Evolutionary conservation across 30 jellyfish, hydroid and myxozoan species (phyloP).

Genomic region (Aurelia sp.): DNA sequence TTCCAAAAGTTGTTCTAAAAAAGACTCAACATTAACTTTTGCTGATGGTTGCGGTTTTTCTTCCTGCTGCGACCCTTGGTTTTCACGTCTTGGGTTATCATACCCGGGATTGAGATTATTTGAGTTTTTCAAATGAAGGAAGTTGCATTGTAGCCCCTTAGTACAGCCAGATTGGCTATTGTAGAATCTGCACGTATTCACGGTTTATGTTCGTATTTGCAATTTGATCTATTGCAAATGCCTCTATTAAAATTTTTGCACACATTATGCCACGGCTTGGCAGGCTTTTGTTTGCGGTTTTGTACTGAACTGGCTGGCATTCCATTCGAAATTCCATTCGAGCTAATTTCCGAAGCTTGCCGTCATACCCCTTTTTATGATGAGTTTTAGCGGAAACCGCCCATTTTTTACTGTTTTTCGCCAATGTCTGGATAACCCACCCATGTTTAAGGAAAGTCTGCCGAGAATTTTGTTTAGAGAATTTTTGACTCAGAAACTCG

Average conservation of each 20-base stretch:
- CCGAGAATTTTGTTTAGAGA: too few relatives aligned
- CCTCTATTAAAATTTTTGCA: not conserved
- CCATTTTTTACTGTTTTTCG: too few relatives aligned
- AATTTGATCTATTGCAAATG: not conserved
- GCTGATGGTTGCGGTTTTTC: constrained; percentile 6
- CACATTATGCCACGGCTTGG: constrained; percentile 9
- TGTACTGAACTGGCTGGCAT: not conserved
- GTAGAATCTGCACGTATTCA: not conserved
- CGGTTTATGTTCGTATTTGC: not conserved
- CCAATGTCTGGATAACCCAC: too few relatives aligned
- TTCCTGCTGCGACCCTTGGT: constrained; percentile 19
- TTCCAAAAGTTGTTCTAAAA: constrained; percentile 2
- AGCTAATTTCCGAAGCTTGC: too few relatives aligned
- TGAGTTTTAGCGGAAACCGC: too few relatives aligned
- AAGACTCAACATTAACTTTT: not conserved
- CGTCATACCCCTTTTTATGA: too few relatives aligned
- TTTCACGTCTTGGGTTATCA: constrained; percentile 21
- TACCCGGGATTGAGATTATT: not conserved
- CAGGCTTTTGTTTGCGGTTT: not conserved
- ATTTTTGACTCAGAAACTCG: too few relatives aligned
- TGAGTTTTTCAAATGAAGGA: not conserved
- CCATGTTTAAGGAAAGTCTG: too few relatives aligned
- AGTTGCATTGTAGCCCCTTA: constrained; percentile 27
- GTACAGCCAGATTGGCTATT: constrained; percentile 19
- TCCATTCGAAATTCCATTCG: too few relatives aligned